Evolutionary conservation across 2,888 invertebrate species (phyloP).

Genomic region (Eudemis profundana): DNA sequence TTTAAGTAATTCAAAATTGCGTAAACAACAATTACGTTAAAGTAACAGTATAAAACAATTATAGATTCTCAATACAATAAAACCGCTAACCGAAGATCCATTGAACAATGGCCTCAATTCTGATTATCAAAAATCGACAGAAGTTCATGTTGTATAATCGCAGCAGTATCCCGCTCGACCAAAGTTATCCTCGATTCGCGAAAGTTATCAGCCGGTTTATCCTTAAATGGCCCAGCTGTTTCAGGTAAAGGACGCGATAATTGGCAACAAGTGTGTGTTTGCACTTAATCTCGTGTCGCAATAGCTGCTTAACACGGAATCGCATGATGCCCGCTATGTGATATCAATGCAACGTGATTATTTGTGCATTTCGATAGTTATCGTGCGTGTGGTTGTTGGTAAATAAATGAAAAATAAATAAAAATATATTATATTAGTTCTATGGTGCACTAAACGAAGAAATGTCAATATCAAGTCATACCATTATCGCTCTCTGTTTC

Average conservation of each 20-base stretch:
- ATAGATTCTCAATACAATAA: too few species aligned
- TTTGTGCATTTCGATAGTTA: constrained; percentile 7
- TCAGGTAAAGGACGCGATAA: constrained; percentile 30
- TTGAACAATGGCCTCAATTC: too few species aligned
- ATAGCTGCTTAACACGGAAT: constrained; percentile 34
- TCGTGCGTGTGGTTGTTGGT: constrained; percentile 10
- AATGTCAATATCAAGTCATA: not conserved
- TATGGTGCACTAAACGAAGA: too few species aligned
- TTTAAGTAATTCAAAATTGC: too few species aligned
- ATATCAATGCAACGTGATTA: constrained; percentile 14
- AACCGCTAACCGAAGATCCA: too few species aligned
- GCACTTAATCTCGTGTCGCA: constrained; percentile 24
- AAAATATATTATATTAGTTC: too few species aligned
- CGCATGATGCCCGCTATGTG: not conserved
- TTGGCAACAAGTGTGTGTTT: constrained; percentile 33
- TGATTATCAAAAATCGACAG: not conserved
- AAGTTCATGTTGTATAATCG: not conserved
- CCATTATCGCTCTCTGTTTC: not conserved
- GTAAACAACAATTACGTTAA: too few species aligned
- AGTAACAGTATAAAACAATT: too few species aligned
- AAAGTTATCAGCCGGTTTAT: constrained; percentile 24
- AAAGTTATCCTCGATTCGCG: constrained; percentile 12
- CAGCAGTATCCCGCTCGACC: not conserved
- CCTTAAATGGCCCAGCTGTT: constrained; percentile 12
- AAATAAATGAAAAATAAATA: constrained; percentile 6